Base-by-base conservation (phyloP, 2,888 invertebrate species). In the Zeuzera pyrina region DNA sequence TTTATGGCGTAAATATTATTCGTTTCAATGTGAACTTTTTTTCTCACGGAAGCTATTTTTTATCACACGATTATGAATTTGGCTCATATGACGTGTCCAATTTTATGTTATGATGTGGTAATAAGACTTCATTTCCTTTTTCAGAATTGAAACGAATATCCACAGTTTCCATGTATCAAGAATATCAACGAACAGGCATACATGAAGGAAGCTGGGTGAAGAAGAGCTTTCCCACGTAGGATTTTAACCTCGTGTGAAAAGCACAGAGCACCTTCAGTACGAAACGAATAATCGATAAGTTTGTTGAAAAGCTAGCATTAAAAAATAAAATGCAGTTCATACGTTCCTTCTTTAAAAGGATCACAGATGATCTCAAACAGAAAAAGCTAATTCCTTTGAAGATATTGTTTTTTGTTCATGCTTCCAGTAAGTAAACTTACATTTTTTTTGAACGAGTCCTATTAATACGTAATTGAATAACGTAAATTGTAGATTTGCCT, bases 361-460 rank as follows among this genome's bases (percentile, higher is more conserved):
- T 91, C 57, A 72, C 84, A 39, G 87, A 89, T 52, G 91, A 92
- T 68, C 86, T 91, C 50, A 86, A 85, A 52, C 89, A 89, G 57
- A 90, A 89, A 64, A 88, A 91, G 61, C 76, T 92, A 23, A 76
- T 91, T 43, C 90, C 92, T 1, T 65, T 92, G 36, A 92, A 92
- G 66, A 74, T 91, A 47, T 81, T 92, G 44, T 91, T 91, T 66
- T 91, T 92, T 60, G 89, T 92, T 35, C 90, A 91, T 70, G 88
- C 90, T 25, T 91, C 91, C 11, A 91, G 92, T 92, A 78, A 89
- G 90, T 87, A 8, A 11, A 2, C 8, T 26, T 12, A 26, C n/a
- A 22, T 22, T 2, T 22, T 22, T n/a, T 36, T 27, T 13, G 22
- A 16, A 29, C 12, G 28, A 15, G 25, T 19, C 26, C 29, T 25